Evolutionary conservation across 2,888 invertebrate genomes (phyloP), one percentile per base, ranked within the genome.

Genomic region (Eupsilia transversa): DNA sequence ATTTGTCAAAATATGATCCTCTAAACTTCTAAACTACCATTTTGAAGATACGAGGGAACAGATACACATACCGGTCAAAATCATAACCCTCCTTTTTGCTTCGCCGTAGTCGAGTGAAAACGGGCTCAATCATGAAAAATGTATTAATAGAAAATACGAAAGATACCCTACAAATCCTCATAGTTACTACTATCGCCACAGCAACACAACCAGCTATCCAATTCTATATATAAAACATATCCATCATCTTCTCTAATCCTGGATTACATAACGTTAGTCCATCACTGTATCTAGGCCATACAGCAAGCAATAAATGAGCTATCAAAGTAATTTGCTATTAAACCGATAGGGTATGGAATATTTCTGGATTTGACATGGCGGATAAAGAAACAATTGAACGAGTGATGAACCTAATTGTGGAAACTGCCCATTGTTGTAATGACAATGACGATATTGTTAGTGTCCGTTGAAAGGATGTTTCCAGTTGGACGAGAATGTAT

Each of bases 341-440:
- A 61, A 33, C 57, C n/a, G 54, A 78, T 82, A 61, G 20, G n/a
- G 27, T 41, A 38, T 56, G 83, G 82, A 83, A 82, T 80, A 80
- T 80, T 82, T 70, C 80, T 82, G 76, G n/a, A 52, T 73, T 52
- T 57, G 66, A 57, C 79, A 72, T 30, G 60, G 27, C 10, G 33
- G 33, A 63, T 49, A 35, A 33, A 70, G 59, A 69, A 70, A 76
- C 77, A 83, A 80, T 73, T 64, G 70, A 65, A 60, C 46, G 35
- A 35, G n/a, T 59, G 43, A 59, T 59, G 43, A 59, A 52, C 10
- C 72, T 46, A 20, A 46, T 64, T 63, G 30, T 80, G 80, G 69
- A 72, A 83, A 79, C 59, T 7, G 23, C 17, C 72, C 38, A 80
- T 80, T 83, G 67, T 83, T 33, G 27, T n/a, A 27, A 43, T 69